Base-by-base conservation (phyloP, 2,888 invertebrate species). In the Drosophila leonis region DNA sequence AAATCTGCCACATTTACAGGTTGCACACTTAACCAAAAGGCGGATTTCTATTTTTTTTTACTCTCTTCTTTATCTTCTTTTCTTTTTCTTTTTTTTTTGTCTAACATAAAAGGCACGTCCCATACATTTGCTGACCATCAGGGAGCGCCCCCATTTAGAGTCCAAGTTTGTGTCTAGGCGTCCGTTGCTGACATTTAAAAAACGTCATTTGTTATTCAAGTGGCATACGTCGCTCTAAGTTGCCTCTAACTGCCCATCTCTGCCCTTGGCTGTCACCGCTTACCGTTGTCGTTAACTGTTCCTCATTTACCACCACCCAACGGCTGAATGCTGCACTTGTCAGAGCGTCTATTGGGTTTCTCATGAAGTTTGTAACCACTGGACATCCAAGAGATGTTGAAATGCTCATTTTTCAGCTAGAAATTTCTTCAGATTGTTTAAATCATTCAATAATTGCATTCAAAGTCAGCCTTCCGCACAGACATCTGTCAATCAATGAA, bases 161-260 rank as follows among this genome's bases (percentile, higher is more conserved):
- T 78, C 56, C 31, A 41, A 55, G 67, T 73, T 35, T 51, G 54
- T 24, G 44, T 39, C 69, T 57, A 60, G 27, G 44, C 64, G 39
- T 70, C 65, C 67, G 74, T 48, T 56, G 74, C 73, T 86, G 86
- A 87, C 90, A 90, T 88, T 90, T 88, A 88, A 89, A 86, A 89
- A 90, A 86, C 72, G 81, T 78, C 84, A 90, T 88, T 90, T 90
- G 87, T 79, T 88, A 90, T 90, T 90, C 90, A 90, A 90, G 90
- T 88, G 79, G 89, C 90, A 90, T 87, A 86, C 90, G 90, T 90
- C 77, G 88, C 87, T 88, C 88, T 86, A 88, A 88, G 89, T 88
- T 83, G 81, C 89, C 72, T 74, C 84, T 89, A 84, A 84, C 84
- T 84, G 81, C 78, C 80, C 78, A 72, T 67, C 65, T 75, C 55